Conservation (phyloP, 2,113 vertebrate species). For the Pseudopipra pipra region DNA sequence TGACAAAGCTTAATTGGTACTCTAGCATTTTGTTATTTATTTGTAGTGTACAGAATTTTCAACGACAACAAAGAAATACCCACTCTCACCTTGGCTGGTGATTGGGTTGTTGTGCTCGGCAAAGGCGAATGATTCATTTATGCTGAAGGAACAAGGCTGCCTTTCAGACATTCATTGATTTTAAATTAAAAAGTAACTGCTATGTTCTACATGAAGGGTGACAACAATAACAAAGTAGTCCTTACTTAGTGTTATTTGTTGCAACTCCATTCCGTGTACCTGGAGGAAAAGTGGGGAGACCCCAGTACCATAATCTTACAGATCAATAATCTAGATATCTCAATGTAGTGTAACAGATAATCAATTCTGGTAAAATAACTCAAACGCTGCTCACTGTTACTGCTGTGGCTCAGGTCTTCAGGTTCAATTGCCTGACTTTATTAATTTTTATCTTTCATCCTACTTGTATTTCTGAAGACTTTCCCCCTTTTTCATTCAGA, state of each 20-base stretch:
- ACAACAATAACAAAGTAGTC: constrained; percentile 75
- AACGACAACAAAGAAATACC: not conserved
- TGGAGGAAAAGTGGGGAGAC: constrained; percentile 31
- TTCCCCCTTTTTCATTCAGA: not conserved
- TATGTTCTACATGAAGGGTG: constrained; percentile 75
- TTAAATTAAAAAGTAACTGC: constrained; percentile 82
- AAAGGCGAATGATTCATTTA: constrained; percentile 74
- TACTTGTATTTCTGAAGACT: not conserved
- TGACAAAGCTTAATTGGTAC: not conserved
- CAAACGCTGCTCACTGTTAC: constrained; percentile 53
- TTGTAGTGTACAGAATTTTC: not conserved
- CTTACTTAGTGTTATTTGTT: constrained; percentile 73
- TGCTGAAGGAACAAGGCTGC: constrained; percentile 66
- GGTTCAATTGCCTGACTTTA: constrained; percentile 65
- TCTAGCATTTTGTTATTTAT: not conserved
- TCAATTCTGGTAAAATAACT: constrained; percentile 72
- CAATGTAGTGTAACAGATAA: constrained; percentile 71
- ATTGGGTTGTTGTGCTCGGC: constrained; percentile 45
- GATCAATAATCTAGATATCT: constrained; percentile 77
- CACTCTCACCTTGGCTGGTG: constrained; percentile 62
- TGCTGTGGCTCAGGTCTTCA: constrained; percentile 49
- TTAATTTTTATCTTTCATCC: constrained; percentile 72
- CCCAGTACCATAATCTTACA: constrained; percentile 63
- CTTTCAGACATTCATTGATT: constrained; percentile 75
- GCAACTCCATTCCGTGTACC: constrained; percentile 25